Percentiles rank a stretch among this genome's conserved stretches.
Conservation (phyloP, 2,113 vertebrate species). For the Calonectris borealis region DNA sequence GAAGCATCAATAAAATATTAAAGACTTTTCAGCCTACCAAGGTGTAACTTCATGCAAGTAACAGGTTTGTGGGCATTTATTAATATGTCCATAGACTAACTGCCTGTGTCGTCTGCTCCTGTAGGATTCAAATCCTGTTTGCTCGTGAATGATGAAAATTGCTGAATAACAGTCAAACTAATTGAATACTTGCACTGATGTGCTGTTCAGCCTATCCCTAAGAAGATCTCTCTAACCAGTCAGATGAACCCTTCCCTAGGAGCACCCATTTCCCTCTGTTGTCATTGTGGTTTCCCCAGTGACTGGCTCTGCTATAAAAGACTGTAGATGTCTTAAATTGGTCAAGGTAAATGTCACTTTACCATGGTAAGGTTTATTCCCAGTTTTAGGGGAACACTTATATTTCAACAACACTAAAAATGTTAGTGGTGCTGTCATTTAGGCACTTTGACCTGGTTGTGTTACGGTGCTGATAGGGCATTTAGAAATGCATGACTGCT, state of each 20-base stretch:
- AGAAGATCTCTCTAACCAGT: background rate
- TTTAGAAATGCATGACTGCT: background rate
- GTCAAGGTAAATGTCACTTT: background rate
- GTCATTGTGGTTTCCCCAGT: background rate
- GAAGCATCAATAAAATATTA: background rate
- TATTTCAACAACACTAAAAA: background rate
- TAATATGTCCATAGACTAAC: background rate
- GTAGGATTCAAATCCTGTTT: background rate
- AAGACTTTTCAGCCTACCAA: background rate
- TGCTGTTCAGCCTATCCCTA: background rate
- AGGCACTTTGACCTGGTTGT: background rate
- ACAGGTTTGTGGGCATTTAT: background rate
- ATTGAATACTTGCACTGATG: background rate
- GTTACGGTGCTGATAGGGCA: background rate
- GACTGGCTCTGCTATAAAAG: background rate
- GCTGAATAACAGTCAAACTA: background rate
- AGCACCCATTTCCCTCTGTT: background rate
- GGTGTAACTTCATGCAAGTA: background rate
- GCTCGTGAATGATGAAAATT: background rate
- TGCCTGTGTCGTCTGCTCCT: background rate
- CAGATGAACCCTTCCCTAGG: background rate
- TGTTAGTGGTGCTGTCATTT: background rate
- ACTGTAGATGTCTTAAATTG: background rate
- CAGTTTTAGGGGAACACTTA: background rate
- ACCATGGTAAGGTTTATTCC: background rate